These are phyloP conservation scores for Hybognathus amarus DNA, from an alignment of 2,797 vertebrate genomes.

Conservation along the genomic window DNA sequence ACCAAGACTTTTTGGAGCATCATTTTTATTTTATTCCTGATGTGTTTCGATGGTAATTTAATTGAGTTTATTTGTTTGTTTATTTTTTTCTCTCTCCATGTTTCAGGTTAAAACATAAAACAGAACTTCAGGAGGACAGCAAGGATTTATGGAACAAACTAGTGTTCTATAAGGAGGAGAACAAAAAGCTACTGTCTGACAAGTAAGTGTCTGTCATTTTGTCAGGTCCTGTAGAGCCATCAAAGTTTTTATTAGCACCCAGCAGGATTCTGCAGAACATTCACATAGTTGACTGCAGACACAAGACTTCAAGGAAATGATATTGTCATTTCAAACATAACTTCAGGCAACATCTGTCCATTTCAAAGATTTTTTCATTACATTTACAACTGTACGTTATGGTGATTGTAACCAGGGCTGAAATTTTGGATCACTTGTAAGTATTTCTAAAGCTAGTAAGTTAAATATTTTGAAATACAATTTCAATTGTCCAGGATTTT, in stretches of 20 bases:
- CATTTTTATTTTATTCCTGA: too few relatives aligned
- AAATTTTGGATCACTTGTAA: not conserved
- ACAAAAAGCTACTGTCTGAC: conserved; percentile 83
- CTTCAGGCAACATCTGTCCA: conserved; percentile 47
- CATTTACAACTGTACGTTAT: not conserved
- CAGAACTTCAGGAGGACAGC: conserved; percentile 84
- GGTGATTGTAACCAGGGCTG: not conserved
- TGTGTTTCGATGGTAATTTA: not conserved
- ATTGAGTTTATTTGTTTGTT: not conserved
- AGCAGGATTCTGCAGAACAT: conserved; percentile 56
- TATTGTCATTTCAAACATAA: conserved; percentile 50
- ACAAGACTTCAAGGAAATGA: not conserved
- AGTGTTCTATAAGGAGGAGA: conserved; percentile 85
- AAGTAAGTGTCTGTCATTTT: conserved; percentile 81
- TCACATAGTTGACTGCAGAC: conserved; percentile 5
- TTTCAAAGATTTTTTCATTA: not conserved
- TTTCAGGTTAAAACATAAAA: conserved; percentile 72
- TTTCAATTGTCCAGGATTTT: not conserved
- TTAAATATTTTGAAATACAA: not conserved
- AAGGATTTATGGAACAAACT: conserved; percentile 89
- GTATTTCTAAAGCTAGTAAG: not conserved
- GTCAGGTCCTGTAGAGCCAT: conserved; percentile 39
- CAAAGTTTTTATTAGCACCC: conserved; percentile 70
- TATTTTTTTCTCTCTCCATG: not conserved
- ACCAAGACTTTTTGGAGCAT: not conserved